Conservation (phyloP, 2,797 vertebrate species). For the Megaceryle alcyon region DNA sequence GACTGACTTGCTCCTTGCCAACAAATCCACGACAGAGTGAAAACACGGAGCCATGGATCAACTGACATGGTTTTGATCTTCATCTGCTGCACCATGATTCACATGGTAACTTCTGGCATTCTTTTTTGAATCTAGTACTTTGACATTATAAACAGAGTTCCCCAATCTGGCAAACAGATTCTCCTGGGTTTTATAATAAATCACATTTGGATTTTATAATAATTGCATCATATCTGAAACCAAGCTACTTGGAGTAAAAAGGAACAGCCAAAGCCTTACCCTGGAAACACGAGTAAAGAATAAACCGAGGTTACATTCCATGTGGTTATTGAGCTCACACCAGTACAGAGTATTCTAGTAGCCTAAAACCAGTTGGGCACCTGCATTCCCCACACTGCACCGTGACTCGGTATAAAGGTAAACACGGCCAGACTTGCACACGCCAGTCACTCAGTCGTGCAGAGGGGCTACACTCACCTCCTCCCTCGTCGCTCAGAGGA, state of each 20-base stretch:
- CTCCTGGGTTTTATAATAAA: neutral
- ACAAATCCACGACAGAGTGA: neutral
- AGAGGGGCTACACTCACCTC: conserved; percentile 71
- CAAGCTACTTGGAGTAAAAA: neutral
- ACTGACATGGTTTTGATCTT: neutral
- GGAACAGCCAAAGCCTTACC: neutral
- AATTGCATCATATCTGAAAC: neutral
- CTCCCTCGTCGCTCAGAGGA: neutral
- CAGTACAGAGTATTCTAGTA: neutral
- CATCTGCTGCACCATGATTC: neutral
- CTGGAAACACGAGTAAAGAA: neutral
- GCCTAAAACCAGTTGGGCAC: neutral
- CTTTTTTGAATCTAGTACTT: neutral
- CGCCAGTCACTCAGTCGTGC: neutral
- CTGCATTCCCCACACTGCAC: neutral
- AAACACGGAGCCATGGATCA: neutral
- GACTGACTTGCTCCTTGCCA: neutral
- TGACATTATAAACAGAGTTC: neutral
- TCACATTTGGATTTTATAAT: neutral
- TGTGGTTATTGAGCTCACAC: neutral
- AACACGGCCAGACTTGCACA: neutral
- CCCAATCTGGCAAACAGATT: neutral
- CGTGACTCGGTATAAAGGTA: neutral
- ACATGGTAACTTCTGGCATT: neutral
- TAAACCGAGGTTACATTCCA: neutral